Evolutionary conservation across 2,888 invertebrate species (phyloP), one percentile per base, ranked within the genome.

Genomic region (Drosophila kuntzei): DNA sequence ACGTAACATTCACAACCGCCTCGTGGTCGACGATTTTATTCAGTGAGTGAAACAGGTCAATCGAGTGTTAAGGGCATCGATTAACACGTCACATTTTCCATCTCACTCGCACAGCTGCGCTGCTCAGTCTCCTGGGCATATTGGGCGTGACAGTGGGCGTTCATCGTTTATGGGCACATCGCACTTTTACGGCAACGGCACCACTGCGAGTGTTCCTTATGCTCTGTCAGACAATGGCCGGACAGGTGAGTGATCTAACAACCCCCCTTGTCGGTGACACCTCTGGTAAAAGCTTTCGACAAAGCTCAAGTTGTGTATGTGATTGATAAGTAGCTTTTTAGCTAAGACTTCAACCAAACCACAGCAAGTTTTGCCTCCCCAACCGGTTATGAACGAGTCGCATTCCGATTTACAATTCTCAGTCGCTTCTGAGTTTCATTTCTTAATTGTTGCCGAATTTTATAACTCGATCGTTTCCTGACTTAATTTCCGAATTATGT

Each of bases 101-200:
- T 16, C 27, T 16, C 37, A 27, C 9, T 25, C 11, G 14, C 6
- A 46, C 92, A 97, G 97, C 95, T 71, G 34, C 94, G 0, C 64
- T 94, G 0, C 91, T 97, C 59, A 94, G 95, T 55, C 90, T 94
- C 2, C 86, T 96, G 20, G 95, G 95, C 4, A 94, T 94, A 5
- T 90, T 98, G 75, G 98, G 98, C 2, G 95, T 97, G 25, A 98
- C 98, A 0, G 96, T 97, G 1, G 99, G 99, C 0, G 96, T 97
- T 0, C 99, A 99, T 91, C 94, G 99, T 74, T 93, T 98, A 34
- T 99, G 98, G 98, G 95, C 98, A 0, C 99, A 99, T 91, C 93
- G 94, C 50, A 94, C 96, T 0, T 99, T 97, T 91, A 95, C 95
- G 85, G 98, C 98, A 0, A 94, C 93, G 63, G 93, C 94, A 3